Evolutionary conservation across 2,113 vertebrate genomes (phyloP), one percentile per base, ranked within the genome.

Genomic region (Aegithalos caudatus): DNA sequence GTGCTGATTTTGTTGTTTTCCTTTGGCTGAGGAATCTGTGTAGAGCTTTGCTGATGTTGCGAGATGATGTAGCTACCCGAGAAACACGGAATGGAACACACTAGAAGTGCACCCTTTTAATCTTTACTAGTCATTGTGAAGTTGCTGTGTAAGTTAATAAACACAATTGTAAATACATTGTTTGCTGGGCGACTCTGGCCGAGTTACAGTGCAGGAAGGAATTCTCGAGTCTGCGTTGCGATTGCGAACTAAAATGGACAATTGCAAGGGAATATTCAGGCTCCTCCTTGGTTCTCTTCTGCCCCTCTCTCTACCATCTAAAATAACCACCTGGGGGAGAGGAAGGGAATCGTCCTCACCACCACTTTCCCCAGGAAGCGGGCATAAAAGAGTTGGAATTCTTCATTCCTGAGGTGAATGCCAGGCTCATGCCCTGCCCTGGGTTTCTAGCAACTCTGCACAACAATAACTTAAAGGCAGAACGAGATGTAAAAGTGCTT

Each of bases 101-200:
- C 92, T 97, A 97, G 95, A 95, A 97, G 98, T 97, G 97, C 94
- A 97, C 97, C 96, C 97, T 97, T 97, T 97, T 97, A 97, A 97
- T 83, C 97, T 97, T 97, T 90, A 96, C 97, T 97, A 98, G 98
- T 98, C 97, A 84, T 98, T 97, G 98, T 98, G 98, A 98, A 97
- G 96, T 98, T 97, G 98, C 97, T 97, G 98, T 98, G 97, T 98
- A 86, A 96, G 97, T 98, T 98, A 96, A 96, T 97, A 86, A 97
- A 97, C 96, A 97, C 97, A 95, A 88, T 58, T 98, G 98, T 98
- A 98, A 98, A 98, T 98, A 98, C 98, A 95, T 98, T 97, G 92
- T 98, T 98, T 98, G 97, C 97, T 95, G 97, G 98, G 95, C 62
- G 57, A 78, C 70, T 57, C 60, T 51, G 95, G 95, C 90, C 91